A percentile compares a stretch with the other conserved stretches of the same genome.
Conservation (phyloP, 2,113 vertebrate species). For the Solenodon paradoxus region DNA sequence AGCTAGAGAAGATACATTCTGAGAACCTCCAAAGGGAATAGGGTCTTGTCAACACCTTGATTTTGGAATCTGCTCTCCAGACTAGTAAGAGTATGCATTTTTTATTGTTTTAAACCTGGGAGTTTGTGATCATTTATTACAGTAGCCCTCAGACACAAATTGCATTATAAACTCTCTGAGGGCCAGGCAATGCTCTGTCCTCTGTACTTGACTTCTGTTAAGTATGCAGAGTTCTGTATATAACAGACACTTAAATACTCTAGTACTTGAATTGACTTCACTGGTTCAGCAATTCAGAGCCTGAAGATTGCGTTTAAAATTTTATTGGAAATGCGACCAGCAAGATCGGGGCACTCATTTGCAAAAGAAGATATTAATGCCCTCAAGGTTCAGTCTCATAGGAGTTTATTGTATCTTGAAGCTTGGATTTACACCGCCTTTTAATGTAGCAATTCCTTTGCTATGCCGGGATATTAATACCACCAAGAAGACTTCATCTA, state of each 20-base stretch:
- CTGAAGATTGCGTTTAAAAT: conserved; percentile 60
- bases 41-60: not conserved
- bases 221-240: not conserved
- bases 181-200: fast-evolving
- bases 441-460: conserved; percentile 34
- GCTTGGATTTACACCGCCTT: not conserved
- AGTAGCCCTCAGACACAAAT: not conserved
- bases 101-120: not conserved
- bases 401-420: conserved; percentile 39
- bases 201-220: not conserved
- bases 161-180: not conserved
- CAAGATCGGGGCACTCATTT: conserved; percentile 52
- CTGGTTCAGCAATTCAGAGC: conserved; percentile 8
- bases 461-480: conserved; percentile 32
- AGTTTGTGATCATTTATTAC: not conserved
- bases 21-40: not conserved
- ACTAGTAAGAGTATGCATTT: not conserved
- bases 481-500: conserved; percentile 45
- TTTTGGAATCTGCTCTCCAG: not conserved
- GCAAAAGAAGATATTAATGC: conserved; percentile 55
- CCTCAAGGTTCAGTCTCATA: conserved; percentile 33
- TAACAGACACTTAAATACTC: not conserved
- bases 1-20: not conserved
- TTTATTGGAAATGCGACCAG: conserved; percentile 34
- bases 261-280: not conserved